A percentile compares a stretch with the other conserved stretches of the same genome.
Conservation (phyloP, 2,888 invertebrate species). For the Sarcophaga subvicina region DNA sequence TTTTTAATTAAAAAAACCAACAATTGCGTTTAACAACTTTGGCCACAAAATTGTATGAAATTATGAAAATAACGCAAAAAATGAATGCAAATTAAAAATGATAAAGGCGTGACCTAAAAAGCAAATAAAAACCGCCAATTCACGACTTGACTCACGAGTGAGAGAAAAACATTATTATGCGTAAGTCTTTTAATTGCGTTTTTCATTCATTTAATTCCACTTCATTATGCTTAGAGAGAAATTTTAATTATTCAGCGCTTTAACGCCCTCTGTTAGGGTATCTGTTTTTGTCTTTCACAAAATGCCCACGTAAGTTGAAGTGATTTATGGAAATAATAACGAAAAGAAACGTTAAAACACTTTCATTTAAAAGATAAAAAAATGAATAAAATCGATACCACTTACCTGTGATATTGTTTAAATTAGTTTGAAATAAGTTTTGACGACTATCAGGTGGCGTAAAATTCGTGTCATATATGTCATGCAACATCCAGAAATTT, state of each 20-base stretch:
- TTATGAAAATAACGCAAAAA: neutral
- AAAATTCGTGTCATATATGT: no score
- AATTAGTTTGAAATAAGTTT: no score
- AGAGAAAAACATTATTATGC: neutral
- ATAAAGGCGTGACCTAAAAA: constrained; percentile 38
- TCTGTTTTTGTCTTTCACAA: neutral
- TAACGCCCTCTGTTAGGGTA: neutral
- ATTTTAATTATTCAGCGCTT: neutral
- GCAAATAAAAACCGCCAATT: neutral
- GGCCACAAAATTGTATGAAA: constrained; percentile 3
- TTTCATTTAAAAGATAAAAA: no score
- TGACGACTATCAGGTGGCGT: no score
- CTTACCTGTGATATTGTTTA: no score
- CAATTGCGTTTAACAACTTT: constrained; percentile 15
- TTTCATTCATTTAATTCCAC: neutral
- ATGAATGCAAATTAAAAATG: neutral
- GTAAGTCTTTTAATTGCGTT: neutral
- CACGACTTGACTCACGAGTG: neutral
- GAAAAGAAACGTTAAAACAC: no score
- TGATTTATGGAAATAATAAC: no score
- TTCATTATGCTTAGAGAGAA: neutral
- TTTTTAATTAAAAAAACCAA: neutral
- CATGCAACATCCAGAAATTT: no score
- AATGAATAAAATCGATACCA: no score
- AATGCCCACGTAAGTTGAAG: neutral